Evolutionary conservation across 2,888 invertebrate species (phyloP).

Genomic region (Tortricodes alternella): DNA sequence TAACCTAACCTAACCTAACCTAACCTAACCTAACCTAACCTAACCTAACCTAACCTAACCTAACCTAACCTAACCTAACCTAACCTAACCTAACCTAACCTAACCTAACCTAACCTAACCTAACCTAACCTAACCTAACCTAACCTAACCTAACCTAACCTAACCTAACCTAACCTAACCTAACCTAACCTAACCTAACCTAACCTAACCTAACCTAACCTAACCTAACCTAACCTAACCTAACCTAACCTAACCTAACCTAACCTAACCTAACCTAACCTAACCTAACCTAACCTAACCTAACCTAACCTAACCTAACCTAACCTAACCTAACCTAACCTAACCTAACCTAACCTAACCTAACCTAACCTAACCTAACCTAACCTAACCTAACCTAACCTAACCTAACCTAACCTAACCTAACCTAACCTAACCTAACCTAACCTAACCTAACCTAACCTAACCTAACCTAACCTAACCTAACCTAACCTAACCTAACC

Average conservation of each 20-base stretch:
- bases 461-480: no score
- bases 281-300: slow-evolving; percentile 16
- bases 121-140: slow-evolving; percentile 15
- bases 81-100: slow-evolving; percentile 16
- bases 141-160: slow-evolving; percentile 16
- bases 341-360: slow-evolving; percentile 16
- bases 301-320: slow-evolving; percentile 16
- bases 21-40: slow-evolving; percentile 16
- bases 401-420: no score
- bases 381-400: slow-evolving; percentile 10
- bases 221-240: slow-evolving; percentile 16
- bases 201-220: slow-evolving; percentile 16
- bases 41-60: slow-evolving; percentile 16
- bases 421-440: no score
- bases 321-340: slow-evolving; percentile 16
- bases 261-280: slow-evolving; percentile 16
- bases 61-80: slow-evolving; percentile 15
- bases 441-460: no score
- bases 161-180: slow-evolving; percentile 16
- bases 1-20: slow-evolving; percentile 16
- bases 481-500: no score
- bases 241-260: slow-evolving; percentile 16
- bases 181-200: slow-evolving; percentile 16
- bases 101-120: slow-evolving; percentile 16
- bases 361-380: slow-evolving; percentile 16